Percentiles rank a stretch among this genome's conserved stretches.
phyloP scores from a whole-genome alignment of 2,888 invertebrate genomes.

The Chesias legatella region DNA sequence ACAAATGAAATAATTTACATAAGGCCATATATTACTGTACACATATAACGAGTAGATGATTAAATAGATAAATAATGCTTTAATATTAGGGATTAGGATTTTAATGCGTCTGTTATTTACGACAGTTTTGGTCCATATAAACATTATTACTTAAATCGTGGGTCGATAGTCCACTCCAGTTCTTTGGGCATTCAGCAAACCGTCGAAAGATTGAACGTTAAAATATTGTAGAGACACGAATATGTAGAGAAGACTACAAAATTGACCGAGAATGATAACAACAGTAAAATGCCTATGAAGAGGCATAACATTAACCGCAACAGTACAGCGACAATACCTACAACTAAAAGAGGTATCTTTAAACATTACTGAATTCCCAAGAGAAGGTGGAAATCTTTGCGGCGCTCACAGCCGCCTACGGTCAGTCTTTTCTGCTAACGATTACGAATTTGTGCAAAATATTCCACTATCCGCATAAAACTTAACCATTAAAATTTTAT shows the following conservation, averaged over 20 bases:
- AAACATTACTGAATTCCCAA: conserved; percentile 54
- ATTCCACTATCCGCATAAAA: conserved; percentile 71
- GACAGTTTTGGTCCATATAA: conserved; percentile 79
- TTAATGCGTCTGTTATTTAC: conserved; percentile 74
- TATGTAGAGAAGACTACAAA: conserved; percentile 11
- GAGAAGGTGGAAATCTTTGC: conserved; percentile 51
- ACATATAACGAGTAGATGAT: conserved; percentile 77
- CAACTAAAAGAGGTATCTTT: conserved; percentile 10
- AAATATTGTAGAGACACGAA: conserved; percentile 7
- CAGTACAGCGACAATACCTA: conserved; percentile 11
- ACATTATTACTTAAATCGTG: conserved; percentile 73
- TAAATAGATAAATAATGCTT: conserved; percentile 74
- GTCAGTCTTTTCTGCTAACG: conserved; percentile 78
- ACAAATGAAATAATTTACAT: conserved; percentile 74
- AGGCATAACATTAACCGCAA: conserved; percentile 18
- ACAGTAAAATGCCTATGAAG: conserved; percentile 14
- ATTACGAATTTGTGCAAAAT: conserved; percentile 80
- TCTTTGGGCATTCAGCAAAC: conserved; percentile 57
- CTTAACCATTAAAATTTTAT: conserved; percentile 70
- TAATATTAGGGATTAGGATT: conserved; percentile 73
- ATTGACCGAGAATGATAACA: conserved; percentile 7
- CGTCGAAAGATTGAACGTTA: conserved; percentile 14
- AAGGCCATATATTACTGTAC: conserved; percentile 80
- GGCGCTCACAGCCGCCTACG: conserved; percentile 73
- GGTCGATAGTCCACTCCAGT: conserved; percentile 47